A percentile compares a stretch with the other conserved stretches of the same genome.
Evolutionary conservation across 2,888 invertebrate species (phyloP).

Genomic region (Eudemis profundana): DNA sequence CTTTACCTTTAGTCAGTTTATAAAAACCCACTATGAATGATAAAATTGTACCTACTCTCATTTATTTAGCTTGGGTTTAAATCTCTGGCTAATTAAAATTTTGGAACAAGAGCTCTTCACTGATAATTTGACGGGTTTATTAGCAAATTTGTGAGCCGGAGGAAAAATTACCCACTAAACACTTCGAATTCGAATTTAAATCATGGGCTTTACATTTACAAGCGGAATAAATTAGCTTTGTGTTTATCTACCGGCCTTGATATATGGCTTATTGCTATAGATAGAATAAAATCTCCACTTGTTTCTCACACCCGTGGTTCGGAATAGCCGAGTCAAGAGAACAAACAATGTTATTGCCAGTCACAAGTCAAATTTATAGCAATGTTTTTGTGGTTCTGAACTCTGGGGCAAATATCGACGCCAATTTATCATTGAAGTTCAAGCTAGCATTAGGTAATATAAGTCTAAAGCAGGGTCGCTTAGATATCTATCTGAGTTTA

Average conservation of each 20-base stretch:
- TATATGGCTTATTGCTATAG: slow-evolving; percentile 4
- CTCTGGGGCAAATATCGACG: slow-evolving; percentile 39
- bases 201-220: background rate
- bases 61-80: too few species aligned
- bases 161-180: background rate
- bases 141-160: background rate
- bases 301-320: slow-evolving; percentile 1
- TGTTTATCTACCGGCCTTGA: slow-evolving; percentile 1
- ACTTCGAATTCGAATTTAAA: background rate
- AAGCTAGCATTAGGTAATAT: slow-evolving; percentile 1
- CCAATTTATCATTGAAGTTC: background rate
- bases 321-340: slow-evolving; percentile 46
- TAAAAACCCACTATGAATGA: too few species aligned
- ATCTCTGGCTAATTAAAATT: too few species aligned
- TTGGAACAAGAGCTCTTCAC: too few species aligned
- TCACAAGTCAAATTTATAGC: slow-evolving; percentile 57
- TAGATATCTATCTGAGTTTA: slow-evolving; percentile 8
- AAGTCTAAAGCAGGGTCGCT: background rate
- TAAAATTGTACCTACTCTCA: too few species aligned
- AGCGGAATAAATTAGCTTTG: background rate
- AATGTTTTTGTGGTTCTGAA: slow-evolving; percentile 56
- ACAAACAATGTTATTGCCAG: slow-evolving; percentile 59
- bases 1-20: too few species aligned
- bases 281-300: slow-evolving; percentile 13
- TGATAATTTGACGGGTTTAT: background rate